Base-by-base conservation (phyloP, 2,888 invertebrate species). In the Hydraecia micacea region DNA sequence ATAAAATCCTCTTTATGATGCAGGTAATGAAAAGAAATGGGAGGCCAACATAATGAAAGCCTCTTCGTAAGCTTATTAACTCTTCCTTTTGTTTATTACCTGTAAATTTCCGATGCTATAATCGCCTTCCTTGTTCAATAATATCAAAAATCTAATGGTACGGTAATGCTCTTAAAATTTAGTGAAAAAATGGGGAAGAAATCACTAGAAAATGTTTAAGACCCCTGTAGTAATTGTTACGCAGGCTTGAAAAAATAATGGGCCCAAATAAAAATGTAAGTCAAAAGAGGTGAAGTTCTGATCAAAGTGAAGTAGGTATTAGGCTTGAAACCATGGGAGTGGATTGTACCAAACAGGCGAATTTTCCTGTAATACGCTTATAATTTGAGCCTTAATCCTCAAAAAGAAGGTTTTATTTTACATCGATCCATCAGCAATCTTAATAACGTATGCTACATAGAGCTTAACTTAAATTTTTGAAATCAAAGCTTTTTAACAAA, bases 11-110 rank as follows among this genome's bases (percentile, higher is more conserved):
- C 82, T 93, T 95, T 94, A 92, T 93, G 91, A 93, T 93, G 91
- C 93, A 94, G 93, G 93, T 95, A 94, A 95, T 93, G 94, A 94
- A 95, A 95, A 93, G 92, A 93, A 94, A 94, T 92, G 91, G 91
- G 92, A 93, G 93, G 93, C 93, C 93, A 93, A 91, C 92, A 91
- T 92, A 89, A 93, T 91, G 90, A 89, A 87, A 91, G 92, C 91
- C 92, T 92, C 89, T 92, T 91, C 91, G 91, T 95, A 94, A 95
- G 95, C 94, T 94, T 95, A 95, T 95, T 95, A 95, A 94, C 91
- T 93, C 90, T 91, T 90, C 88, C 87, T 89, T 91, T 91, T 91
- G 87, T 90, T 90, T 90, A 86, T 79, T 88, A 87, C 87, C 80
- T 89, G 87, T 90, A 91, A 90, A 89, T 87, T 88, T 88, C 87